These are phyloP conservation scores for Chelonia mydas DNA, from an alignment of 2,797 vertebrate species.

Conservation along the genomic window DNA sequence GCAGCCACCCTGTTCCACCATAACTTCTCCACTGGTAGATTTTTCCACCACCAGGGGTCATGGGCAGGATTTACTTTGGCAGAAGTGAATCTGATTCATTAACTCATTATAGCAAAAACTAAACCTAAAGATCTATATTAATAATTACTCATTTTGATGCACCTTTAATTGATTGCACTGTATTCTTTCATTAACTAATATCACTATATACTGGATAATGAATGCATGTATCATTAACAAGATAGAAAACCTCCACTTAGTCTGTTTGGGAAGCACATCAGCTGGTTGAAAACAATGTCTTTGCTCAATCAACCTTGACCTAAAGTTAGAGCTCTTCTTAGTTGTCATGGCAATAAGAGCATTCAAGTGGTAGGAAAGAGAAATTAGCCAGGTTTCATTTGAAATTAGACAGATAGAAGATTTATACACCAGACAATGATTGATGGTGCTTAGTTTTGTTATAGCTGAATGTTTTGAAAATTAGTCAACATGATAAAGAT, in stretches of 20 bases:
- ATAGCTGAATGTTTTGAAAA: slow-evolving; percentile 49
- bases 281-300: slow-evolving; percentile 18
- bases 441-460: slow-evolving; percentile 39
- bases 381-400: slow-evolving; percentile 52
- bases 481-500: slow-evolving; percentile 45
- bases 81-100: background rate
- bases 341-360: slow-evolving; percentile 47
- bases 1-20: background rate
- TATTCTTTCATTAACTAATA: slow-evolving; percentile 55
- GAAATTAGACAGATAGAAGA: slow-evolving; percentile 51
- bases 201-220: slow-evolving; percentile 54
- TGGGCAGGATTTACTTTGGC: background rate
- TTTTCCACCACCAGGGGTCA: background rate
- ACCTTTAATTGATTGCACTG: slow-evolving; percentile 58
- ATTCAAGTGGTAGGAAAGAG: slow-evolving; percentile 18
- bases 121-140: slow-evolving; percentile 1
- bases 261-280: slow-evolving; percentile 25
- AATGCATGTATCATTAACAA: slow-evolving; percentile 36
- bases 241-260: slow-evolving; percentile 2
- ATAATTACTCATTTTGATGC: slow-evolving; percentile 60
- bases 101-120: slow-evolving; percentile 29
- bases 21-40: background rate
- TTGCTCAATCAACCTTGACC: slow-evolving; percentile 48
- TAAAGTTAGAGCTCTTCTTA: slow-evolving; percentile 31
- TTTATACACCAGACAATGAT: slow-evolving; percentile 37